A percentile compares a stretch with the other conserved stretches of the same genome.
These are phyloP conservation scores for Paguma larvata DNA, from an alignment of 2,797 vertebrate species.

Conservation along the genomic window DNA sequence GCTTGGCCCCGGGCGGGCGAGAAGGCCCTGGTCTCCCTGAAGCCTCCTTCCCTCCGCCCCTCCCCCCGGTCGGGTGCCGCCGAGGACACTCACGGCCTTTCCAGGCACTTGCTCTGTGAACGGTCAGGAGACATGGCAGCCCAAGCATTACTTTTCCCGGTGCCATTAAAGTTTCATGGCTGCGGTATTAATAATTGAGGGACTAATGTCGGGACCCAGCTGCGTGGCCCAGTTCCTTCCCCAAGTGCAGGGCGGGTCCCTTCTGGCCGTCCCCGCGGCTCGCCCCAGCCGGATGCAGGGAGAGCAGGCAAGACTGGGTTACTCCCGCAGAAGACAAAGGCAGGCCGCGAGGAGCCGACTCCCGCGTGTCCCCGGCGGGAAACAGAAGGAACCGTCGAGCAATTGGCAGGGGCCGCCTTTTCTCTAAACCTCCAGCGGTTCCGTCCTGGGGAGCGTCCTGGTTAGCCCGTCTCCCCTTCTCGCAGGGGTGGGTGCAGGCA, in stretches of 20 bases:
- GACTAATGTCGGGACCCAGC: conserved; percentile 90
- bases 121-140: conserved; percentile 89
- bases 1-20: background rate
- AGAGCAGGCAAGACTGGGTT: background rate
- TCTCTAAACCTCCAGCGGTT: fast-evolving
- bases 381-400: background rate
- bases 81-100: conserved; percentile 82
- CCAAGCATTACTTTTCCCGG: conserved; percentile 89
- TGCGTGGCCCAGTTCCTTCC: conserved; percentile 88
- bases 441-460: background rate
- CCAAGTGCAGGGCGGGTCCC: conserved; percentile 81
- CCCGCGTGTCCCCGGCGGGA: background rate
- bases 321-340: background rate
- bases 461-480: fast-evolving
- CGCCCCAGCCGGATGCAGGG: conserved; percentile 69
- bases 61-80: conserved; percentile 32
- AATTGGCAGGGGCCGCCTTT: fast-evolving
- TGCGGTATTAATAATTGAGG: conserved; percentile 92
- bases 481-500: no score
- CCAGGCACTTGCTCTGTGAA: conserved; percentile 88
- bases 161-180: conserved; percentile 92
- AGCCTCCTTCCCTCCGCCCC: background rate
- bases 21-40: background rate
- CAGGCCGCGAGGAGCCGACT: background rate
- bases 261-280: conserved; percentile 42